Conservation (phyloP, 2,797 vertebrate genomes). For the Tokudaia muenninki region DNA sequence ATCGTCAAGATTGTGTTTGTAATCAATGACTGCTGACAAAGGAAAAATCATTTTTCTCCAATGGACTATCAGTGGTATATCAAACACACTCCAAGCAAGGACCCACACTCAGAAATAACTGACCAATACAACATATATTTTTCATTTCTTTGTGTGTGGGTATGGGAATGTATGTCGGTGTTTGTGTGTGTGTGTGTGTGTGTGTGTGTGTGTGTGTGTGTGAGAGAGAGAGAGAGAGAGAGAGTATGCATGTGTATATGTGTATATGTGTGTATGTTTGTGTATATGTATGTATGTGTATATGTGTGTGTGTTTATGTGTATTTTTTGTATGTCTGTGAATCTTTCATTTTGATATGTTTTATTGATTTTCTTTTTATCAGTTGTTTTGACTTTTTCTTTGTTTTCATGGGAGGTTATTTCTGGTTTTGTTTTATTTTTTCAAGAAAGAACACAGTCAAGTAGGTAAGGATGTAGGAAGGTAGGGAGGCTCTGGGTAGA, state of each 20-base stretch:
- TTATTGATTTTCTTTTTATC: background rate
- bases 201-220: no score
- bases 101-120: background rate
- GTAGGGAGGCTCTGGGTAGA: accelerated
- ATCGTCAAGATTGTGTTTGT: background rate
- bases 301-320: accelerated
- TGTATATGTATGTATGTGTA: background rate
- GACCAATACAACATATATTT: background rate
- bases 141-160: background rate
- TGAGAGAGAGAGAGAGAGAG: no score
- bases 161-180: background rate
- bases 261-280: background rate
- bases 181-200: no score
- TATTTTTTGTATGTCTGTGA: background rate
- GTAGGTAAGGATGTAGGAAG: background rate
- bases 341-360: background rate
- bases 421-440: background rate
- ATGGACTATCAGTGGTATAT: background rate
- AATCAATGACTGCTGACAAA: background rate
- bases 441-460: background rate
- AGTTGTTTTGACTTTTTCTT: background rate
- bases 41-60: background rate
- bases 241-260: no score
- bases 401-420: background rate
- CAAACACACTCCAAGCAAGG: background rate